Evolutionary conservation across 2,888 invertebrate species (phyloP).

Genomic region (Leucophenga montana): DNA sequence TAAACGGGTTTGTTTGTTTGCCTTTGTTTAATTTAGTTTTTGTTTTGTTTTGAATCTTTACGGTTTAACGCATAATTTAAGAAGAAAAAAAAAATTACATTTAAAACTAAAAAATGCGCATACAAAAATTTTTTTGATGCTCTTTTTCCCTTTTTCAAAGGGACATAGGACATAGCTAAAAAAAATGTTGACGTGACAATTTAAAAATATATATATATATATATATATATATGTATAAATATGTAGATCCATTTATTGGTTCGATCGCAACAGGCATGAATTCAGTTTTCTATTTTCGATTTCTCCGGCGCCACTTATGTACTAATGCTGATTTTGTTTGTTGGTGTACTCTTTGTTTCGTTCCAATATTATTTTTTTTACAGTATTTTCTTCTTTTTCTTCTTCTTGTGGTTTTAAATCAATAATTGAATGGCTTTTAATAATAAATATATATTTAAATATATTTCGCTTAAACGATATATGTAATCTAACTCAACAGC

Average conservation of each 20-base stretch:
- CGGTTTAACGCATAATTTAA: conserved; percentile 27
- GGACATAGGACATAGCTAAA: conserved; percentile 28
- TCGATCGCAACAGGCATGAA: conserved; percentile 11
- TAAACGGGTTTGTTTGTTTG: conserved; percentile 49
- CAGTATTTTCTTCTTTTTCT: neutral
- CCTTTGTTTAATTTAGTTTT: conserved; percentile 35
- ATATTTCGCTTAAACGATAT: conserved; percentile 1
- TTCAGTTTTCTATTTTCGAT: conserved; percentile 27
- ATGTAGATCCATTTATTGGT: conserved; percentile 27
- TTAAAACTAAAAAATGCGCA: conserved; percentile 64
- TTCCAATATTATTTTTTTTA: conserved; percentile 51
- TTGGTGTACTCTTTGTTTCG: conserved; percentile 49
- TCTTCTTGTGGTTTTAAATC: too few species aligned
- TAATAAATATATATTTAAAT: conserved; percentile 30
- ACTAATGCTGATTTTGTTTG: neutral
- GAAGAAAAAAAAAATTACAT: conserved; percentile 31
- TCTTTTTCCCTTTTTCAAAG: conserved; percentile 1
- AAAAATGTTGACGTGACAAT: neutral
- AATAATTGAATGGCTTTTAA: conserved; percentile 63
- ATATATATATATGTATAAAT: neutral
- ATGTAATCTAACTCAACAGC: conserved; percentile 11
- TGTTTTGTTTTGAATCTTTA: neutral
- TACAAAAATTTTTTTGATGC: conserved; percentile 47
- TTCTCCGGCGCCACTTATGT: neutral
- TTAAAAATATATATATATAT: conserved; percentile 32